Percentiles rank a stretch among this genome's conserved stretches.
phyloP scores from a whole-genome alignment of 2,888 invertebrate genomes.

The Ophioninae sp. region DNA sequence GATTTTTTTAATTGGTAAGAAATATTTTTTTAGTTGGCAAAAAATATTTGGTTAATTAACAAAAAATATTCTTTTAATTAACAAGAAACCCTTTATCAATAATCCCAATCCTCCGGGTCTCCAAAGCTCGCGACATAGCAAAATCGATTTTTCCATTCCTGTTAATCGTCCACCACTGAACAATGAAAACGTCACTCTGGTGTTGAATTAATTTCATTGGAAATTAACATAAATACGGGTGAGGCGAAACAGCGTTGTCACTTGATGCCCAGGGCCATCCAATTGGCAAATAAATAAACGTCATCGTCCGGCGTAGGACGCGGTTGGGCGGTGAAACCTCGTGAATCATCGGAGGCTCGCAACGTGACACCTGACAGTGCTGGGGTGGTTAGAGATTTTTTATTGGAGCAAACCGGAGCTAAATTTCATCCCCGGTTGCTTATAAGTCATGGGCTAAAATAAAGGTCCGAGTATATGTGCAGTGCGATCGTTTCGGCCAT shows the following conservation, averaged over 20 bases:
- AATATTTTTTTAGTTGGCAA: no score
- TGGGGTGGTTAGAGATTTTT: slow-evolving; percentile 19
- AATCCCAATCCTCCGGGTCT: neutral
- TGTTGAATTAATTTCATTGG: neutral
- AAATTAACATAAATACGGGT: neutral
- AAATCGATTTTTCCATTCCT: neutral
- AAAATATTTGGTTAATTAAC: no score
- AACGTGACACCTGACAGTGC: neutral
- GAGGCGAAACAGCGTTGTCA: neutral
- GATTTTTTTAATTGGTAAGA: no score
- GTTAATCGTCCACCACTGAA: neutral
- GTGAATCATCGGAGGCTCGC: neutral
- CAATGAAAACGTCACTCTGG: neutral
- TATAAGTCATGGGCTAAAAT: slow-evolving; percentile 30
- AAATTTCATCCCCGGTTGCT: slow-evolving; percentile 19
- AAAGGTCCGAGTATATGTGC: slow-evolving; percentile 48
- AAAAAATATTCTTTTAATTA: no score
- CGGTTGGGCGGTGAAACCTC: neutral
- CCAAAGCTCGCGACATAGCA: neutral
- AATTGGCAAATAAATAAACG: neutral
- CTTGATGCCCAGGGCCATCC: neutral
- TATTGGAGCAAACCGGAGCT: neutral
- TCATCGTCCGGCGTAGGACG: neutral
- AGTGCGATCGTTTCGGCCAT: slow-evolving; percentile 49
- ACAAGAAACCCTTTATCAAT: no score